Conservation (phyloP, 2,888 invertebrate species). For the Macrophya annulata region DNA sequence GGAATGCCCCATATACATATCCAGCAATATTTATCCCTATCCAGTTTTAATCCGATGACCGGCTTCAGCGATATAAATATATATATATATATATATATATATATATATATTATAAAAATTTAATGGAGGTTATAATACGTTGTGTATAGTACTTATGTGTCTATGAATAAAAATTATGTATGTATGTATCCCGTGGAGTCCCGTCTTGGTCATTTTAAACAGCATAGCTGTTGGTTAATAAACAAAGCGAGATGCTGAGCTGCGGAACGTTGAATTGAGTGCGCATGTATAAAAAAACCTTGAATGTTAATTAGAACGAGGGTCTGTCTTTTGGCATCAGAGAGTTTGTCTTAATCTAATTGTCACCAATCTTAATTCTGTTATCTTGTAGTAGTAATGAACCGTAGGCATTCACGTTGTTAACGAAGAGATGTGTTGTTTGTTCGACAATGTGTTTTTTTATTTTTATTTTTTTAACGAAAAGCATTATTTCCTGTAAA, state of each 20-base stretch:
- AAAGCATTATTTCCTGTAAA: neutral
- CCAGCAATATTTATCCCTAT: neutral
- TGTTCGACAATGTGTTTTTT: neutral
- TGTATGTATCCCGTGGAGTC: neutral
- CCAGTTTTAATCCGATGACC: neutral
- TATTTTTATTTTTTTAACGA: neutral
- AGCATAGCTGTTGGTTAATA: slow-evolving; percentile 31
- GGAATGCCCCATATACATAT: too few species aligned
- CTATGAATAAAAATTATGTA: slow-evolving; percentile 37
- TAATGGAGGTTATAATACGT: slow-evolving; percentile 7
- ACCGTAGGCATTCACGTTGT: neutral
- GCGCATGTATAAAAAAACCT: slow-evolving; percentile 6
- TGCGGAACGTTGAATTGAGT: slow-evolving; percentile 7
- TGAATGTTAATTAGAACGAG: slow-evolving; percentile 42
- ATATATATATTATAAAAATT: neutral
- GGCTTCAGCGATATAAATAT: neutral
- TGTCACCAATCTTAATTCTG: neutral
- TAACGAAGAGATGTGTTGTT: neutral
- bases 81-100: neutral
- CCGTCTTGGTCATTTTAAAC: neutral
- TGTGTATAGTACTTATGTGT: slow-evolving; percentile 18
- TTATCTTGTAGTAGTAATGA: neutral
- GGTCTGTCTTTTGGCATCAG: slow-evolving; percentile 28
- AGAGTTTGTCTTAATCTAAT: slow-evolving; percentile 27
- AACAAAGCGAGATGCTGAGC: slow-evolving; percentile 11